Conservation (phyloP, 2,113 vertebrate genomes). For the Notechis scutatus region DNA sequence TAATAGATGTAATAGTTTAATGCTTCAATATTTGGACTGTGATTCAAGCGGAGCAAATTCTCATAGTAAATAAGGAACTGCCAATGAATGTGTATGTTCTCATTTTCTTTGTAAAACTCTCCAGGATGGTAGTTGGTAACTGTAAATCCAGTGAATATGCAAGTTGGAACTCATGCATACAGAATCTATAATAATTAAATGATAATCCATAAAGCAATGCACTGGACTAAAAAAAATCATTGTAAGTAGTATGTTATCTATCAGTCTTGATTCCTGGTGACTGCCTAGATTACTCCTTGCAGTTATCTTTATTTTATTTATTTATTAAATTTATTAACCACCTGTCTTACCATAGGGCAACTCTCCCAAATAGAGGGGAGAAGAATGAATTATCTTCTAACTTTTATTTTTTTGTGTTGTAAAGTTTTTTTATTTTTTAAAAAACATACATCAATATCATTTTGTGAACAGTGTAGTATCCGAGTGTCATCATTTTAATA, state of each 20-base stretch:
- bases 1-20: background rate
- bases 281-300: background rate
- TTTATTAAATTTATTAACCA: too few species aligned
- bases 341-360: too few species aligned
- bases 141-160: background rate
- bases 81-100: background rate
- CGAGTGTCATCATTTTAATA: too few species aligned
- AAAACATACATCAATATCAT: too few species aligned
- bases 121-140: background rate
- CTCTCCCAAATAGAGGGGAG: background rate
- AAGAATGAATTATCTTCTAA: background rate
- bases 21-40: background rate
- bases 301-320: background rate
- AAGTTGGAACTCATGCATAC: background rate
- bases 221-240: background rate
- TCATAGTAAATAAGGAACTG: background rate
- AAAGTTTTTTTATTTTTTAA: too few species aligned
- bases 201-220: background rate
- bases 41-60: background rate
- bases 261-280: background rate
- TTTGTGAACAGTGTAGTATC: too few species aligned
- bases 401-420: too few species aligned
- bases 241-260: background rate
- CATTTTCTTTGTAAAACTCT: background rate
- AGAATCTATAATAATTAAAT: background rate